Base-by-base conservation (phyloP, 2,888 invertebrate species). In the Agrenia bidenticulata region DNA sequence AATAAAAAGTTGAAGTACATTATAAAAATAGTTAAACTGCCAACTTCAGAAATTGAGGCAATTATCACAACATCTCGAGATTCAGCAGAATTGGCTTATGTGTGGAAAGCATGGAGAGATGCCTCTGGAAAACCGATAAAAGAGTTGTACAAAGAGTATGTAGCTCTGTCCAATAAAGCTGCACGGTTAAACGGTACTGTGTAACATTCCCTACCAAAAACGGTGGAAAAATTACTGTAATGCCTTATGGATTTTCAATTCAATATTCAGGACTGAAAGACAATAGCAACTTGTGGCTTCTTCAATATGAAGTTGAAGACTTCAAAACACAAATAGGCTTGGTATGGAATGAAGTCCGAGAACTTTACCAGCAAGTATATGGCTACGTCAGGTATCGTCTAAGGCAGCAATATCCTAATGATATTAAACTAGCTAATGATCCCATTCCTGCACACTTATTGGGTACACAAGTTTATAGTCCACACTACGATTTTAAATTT, bases 241-340 rank as follows among this genome's bases (percentile, higher is more conserved):
- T n/a, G n/a, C n/a, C 9, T 2, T 24, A 2, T 41, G 26, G 26
- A 23, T 45, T 49, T 24, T 26, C 24, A n/a, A n/a, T 17, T 58
- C 26, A 55, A 32, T n/a, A 56, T 26, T 2, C 80, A 94, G 94
- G 92, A 82, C 92, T 92, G 76, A 88, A 88, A 1, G 88, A 89
- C 1, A 89, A 94, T 77, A 89, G 93, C 0, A 92, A 90, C 24
- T 91, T 90, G 78, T 94, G 95, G 94, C 88, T 89, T 81, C 88
- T 89, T 77, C 88, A 88, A 0, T 96, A 92, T 78, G 92, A 92
- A 73, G 78, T 80, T 2, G 77, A 79, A 1, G 79, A 79, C 32
- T 83, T 85, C 66, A 77, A 80, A 60, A 74, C 78, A 0, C 84
- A 85, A 72, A 81, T 86, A 19, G 79, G 80, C 45, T 78, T 78